Evolutionary conservation across 2,797 vertebrate species (phyloP), one percentile per base, ranked within the genome.

Genomic region (Phoebastria nigripes): DNA sequence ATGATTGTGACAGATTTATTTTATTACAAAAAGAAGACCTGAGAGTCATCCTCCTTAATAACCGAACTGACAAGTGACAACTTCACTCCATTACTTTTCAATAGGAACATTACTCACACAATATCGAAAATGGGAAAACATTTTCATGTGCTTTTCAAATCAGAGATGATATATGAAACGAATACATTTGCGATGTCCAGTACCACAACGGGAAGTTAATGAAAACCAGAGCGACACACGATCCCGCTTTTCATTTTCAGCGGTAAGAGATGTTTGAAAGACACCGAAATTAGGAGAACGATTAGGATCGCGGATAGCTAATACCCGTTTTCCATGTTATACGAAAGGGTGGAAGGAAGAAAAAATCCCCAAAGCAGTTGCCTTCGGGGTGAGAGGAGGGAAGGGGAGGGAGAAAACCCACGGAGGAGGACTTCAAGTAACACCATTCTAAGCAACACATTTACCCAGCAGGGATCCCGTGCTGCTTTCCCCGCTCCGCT

Each of bases 31-130:
- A 97, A 96, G 96, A 97, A 89, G 97, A 97, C 97, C 97, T 44
- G 94, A 94, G 97, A 96, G 94, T 98, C 98, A 94, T 98, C 98
- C 97, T 97, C 98, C 96, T 98, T 98, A 98, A 98, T 98, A 98
- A 97, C 96, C 20, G 92, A 59, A 70, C 96, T 98, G 98, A 98
- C 98, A 98, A 98, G 97, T 97, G 98, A 98, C 98, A 98, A 98
- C 98, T 97, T 97, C 98, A 98, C 97, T 97, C 98, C 98, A 98
- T 98, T 98, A 98, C 97, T 98, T 98, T 97, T 96, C 98, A 98
- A 96, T 97, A 93, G 98, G 97, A 98, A 98, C 97, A 98, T 98
- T 98, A 98, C 97, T 98, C 97, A 97, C 97, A 93, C 96, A 79
- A 82, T 98, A 98, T 97, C 63, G 89, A 90, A 97, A 98, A 98